Evolutionary conservation across 2,888 invertebrate species (phyloP).

Genomic region (Uropetala carovei): DNA sequence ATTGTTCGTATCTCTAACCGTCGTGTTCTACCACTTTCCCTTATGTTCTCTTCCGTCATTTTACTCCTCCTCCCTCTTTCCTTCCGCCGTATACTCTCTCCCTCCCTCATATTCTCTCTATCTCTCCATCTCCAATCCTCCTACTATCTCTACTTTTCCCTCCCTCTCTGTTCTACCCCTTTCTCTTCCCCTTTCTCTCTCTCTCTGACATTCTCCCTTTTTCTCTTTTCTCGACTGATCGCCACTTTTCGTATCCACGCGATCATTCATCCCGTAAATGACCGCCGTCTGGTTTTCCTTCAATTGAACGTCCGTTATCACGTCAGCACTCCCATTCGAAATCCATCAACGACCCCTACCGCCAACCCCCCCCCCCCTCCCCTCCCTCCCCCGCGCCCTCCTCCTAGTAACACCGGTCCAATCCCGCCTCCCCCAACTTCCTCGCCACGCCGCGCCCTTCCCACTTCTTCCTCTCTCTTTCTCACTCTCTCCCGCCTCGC

Average conservation of each 20-base stretch:
- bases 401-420: neutral
- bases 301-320: constrained; percentile 40
- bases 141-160: too few relatives aligned
- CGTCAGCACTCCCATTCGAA: constrained; percentile 41
- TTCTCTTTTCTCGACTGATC: neutral
- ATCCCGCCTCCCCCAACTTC: neutral
- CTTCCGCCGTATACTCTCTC: neutral
- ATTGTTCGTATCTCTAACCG: neutral
- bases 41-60: neutral
- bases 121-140: too few relatives aligned
- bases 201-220: neutral
- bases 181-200: neutral
- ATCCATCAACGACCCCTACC: constrained; percentile 6
- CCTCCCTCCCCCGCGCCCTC: neutral
- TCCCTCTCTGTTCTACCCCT: neutral
- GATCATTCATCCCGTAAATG: neutral
- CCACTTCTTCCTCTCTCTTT: neutral
- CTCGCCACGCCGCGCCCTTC: neutral
- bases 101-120: neutral
- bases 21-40: neutral
- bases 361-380: neutral
- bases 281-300: constrained; percentile 33
- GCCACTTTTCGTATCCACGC: constrained; percentile 11
- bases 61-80: neutral
- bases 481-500: neutral